Base-by-base conservation (phyloP, 2,113 vertebrate species). In the Tricholaema leucomelas region DNA sequence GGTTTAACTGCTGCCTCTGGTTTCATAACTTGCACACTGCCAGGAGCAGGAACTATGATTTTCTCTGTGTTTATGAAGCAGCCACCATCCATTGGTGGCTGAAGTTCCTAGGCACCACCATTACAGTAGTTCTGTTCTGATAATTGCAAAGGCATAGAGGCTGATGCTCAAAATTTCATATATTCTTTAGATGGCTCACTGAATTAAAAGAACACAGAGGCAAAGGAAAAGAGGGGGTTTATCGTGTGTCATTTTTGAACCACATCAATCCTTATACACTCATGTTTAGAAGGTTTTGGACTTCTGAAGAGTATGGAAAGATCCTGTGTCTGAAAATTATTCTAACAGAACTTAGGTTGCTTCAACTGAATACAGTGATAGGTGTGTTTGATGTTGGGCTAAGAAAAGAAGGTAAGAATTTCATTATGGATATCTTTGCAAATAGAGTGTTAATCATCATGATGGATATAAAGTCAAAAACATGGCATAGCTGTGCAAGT, bases 391-490 rank as follows among this genome's bases (percentile, higher is more conserved):
- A 82, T 85, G 65, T 14, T 87, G 85, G 58, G 42, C 84, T 91
- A 61, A 65, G 81, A 85, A 85, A 94, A 89, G 65, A 83, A 87
- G 56, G 81, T 82, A 94, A 91, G 88, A 91, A 94, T 96, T 95
- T 92, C 42, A 93, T 96, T 96, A 91, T 87, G 58, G 81, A 75
- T 94, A 91, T 96, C 79, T 91, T 87, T 89, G 81, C 92, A 96
- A 95, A 94, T 87, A 96, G 85, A 71, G 40, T 79, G 75, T 96
- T 96, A 89, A 85, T 96, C 93, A 94, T 89, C 72, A 81, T 87
- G 92, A 92, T 91, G 85, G 69, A 94, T 94, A 58, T 72, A 58
- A 85, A 94, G 87, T 82, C 4, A 0, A 91, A 95, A 93, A 77
- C 79, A 50, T 59, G 85, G 91, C 87, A 75, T 67, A 82, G 81